Percentiles rank a stretch among this genome's conserved stretches.
These are phyloP conservation scores for Anser cygnoides DNA, from an alignment of 2,113 vertebrate genomes.

Conservation along the genomic window DNA sequence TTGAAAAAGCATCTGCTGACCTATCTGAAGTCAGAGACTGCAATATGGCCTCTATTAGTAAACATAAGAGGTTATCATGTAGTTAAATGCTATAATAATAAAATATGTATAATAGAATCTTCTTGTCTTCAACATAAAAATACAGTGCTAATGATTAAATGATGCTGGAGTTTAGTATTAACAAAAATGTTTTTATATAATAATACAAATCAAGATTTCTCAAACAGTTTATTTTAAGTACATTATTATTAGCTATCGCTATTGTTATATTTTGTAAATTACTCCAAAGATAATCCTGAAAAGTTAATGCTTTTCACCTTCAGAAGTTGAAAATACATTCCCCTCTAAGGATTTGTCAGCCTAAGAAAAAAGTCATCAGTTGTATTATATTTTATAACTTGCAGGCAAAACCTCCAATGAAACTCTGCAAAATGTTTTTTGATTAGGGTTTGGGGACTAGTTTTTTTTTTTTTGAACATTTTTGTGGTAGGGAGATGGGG, in stretches of 20 bases:
- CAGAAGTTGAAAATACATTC: background rate
- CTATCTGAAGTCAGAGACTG: background rate
- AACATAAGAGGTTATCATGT: background rate
- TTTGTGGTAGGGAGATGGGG: constrained; percentile 26
- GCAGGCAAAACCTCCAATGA: background rate
- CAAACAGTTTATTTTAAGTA: background rate
- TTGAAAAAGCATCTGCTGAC: background rate
- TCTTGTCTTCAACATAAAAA: background rate
- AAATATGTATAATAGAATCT: background rate
- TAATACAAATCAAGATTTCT: background rate
- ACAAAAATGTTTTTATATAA: background rate
- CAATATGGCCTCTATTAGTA: background rate
- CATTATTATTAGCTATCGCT: background rate
- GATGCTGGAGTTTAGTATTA: background rate
- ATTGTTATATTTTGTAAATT: background rate
- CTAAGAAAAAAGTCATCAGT: background rate
- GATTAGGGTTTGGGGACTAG: background rate
- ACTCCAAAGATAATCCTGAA: background rate
- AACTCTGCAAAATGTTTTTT: background rate
- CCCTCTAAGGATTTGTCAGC: background rate
- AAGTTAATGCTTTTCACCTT: background rate
- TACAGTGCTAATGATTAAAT: background rate
- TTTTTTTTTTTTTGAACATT: background rate
- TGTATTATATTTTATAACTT: background rate
- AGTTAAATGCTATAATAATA: background rate